Evolutionary conservation across 2,888 invertebrate species (phyloP), one percentile per base, ranked within the genome.

Genomic region (Esperia sulphurella): DNA sequence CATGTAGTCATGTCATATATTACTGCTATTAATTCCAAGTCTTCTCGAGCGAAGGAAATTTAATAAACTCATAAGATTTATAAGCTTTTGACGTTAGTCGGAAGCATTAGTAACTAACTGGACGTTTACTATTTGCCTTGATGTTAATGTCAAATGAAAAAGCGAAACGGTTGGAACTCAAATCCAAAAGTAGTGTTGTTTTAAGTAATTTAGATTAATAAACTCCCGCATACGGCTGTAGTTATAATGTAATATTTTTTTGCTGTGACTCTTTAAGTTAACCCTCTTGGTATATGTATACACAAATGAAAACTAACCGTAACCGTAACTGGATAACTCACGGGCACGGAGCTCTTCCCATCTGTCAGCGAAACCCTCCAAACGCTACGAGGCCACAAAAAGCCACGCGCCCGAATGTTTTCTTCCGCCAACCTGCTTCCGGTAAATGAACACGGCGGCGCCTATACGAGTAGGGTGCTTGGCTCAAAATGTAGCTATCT

Each of bases 391-490:
- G 57, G 54, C 59, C 61, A 72, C 74, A 79, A 80, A 84, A 85
- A 83, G 78, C 72, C 77, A 77, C 73, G 75, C 74, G 71, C 68
- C 71, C 62, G 48, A 59, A 56, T 53, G 65, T 59, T 71, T 68
- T 62, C 77, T 82, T 82, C 82, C 81, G 76, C 70, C 75, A 80
- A 78, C 74, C 79, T 79, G 83, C 75, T 83, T 84, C 85, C 84
- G 83, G 72, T 58, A 35, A 5, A 10, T 8, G 8, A 35, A n/a
- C 35, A n/a, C n/a, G 5, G 21, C 21, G 21, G 21, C 21, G 21
- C 21, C 21, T 21, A 21, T 5, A n/a, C n/a, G n/a, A n/a, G n/a
- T n/a, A n/a, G n/a, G n/a, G n/a, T n/a, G n/a, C n/a, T n/a, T n/a
- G n/a, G n/a, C n/a, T n/a, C n/a, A n/a, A n/a, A n/a, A n/a, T n/a